Percentiles rank a stretch among this genome's conserved stretches.
phyloP scores from a whole-genome alignment of 2,888 invertebrate species.

The Alsophila aescularia region DNA sequence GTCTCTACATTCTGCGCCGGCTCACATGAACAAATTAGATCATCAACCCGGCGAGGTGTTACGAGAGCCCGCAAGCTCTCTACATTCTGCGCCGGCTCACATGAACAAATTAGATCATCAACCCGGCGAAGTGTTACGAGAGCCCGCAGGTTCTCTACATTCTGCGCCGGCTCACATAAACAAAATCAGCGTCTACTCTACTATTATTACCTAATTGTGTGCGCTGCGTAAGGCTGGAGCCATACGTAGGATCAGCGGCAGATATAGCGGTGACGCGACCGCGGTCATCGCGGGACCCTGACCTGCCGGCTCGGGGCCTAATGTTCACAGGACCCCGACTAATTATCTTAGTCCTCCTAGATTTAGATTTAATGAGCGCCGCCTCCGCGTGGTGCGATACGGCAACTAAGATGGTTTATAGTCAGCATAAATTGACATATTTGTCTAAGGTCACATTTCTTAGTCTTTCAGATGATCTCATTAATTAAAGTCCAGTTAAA shows the following conservation, averaged over 20 bases:
- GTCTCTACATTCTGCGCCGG: not conserved
- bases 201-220: slow-evolving; percentile 19
- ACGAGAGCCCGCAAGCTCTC: not conserved
- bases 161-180: not conserved
- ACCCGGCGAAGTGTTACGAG: not conserved
- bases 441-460: not conserved
- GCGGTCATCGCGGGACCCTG: slow-evolving; percentile 36
- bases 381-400: slow-evolving; percentile 15
- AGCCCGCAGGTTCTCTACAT: not conserved
- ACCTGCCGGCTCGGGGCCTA: slow-evolving; percentile 29
- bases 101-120: slow-evolving; percentile 2
- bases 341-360: slow-evolving; percentile 4
- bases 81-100: not conserved
- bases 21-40: slow-evolving; percentile 6
- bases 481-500: not conserved
- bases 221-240: slow-evolving; percentile 21
- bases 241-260: slow-evolving; percentile 19
- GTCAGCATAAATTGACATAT: not conserved
- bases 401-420: not conserved
- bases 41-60: not conserved
- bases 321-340: slow-evolving; percentile 19
- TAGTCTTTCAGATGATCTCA: not conserved
- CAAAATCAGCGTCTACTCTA: not conserved
- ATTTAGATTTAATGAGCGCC: slow-evolving; percentile 12
- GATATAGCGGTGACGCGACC: slow-evolving; percentile 46